phyloP scores from a whole-genome alignment of 2,888 invertebrate species.

The Amiota mariae region DNA sequence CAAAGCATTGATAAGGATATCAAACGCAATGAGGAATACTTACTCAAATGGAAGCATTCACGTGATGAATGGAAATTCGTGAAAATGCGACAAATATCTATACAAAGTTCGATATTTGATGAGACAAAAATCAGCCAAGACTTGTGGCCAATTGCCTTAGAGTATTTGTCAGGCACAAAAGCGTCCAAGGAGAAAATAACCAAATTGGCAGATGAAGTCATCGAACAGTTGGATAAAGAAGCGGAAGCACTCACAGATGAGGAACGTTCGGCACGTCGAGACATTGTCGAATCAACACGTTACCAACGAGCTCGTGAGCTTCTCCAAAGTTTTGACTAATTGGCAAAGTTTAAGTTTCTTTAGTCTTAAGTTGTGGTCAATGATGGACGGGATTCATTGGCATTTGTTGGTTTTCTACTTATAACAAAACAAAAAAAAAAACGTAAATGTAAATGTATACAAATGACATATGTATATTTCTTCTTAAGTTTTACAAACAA shows the following conservation, averaged over 20 bases:
- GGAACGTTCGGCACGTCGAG: slow-evolving; percentile 51
- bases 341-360: neutral
- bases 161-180: slow-evolving; percentile 83
- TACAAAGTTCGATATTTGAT: slow-evolving; percentile 81
- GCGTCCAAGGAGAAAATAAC: slow-evolving; percentile 79
- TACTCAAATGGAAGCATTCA: slow-evolving; percentile 83
- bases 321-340: slow-evolving; percentile 67
- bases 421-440: neutral
- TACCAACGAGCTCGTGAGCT: slow-evolving; percentile 70
- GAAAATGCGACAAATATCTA: slow-evolving; percentile 84
- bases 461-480: neutral
- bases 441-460: neutral
- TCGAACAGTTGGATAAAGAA: slow-evolving; percentile 77
- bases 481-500: slow-evolving; percentile 9
- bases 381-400: too few relatives aligned
- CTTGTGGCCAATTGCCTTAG: slow-evolving; percentile 79
- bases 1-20: slow-evolving; percentile 76
- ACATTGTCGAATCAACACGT: slow-evolving; percentile 58
- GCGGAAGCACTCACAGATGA: slow-evolving; percentile 50
- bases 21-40: slow-evolving; percentile 79
- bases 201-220: slow-evolving; percentile 79
- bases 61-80: slow-evolving; percentile 85
- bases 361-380: slow-evolving; percentile 9
- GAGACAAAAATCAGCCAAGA: slow-evolving; percentile 77
- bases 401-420: neutral